A percentile compares a stretch with the other conserved stretches of the same genome.
Evolutionary conservation across 2,113 vertebrate species (phyloP).

Genomic region (Ceuthmochares aereus): DNA sequence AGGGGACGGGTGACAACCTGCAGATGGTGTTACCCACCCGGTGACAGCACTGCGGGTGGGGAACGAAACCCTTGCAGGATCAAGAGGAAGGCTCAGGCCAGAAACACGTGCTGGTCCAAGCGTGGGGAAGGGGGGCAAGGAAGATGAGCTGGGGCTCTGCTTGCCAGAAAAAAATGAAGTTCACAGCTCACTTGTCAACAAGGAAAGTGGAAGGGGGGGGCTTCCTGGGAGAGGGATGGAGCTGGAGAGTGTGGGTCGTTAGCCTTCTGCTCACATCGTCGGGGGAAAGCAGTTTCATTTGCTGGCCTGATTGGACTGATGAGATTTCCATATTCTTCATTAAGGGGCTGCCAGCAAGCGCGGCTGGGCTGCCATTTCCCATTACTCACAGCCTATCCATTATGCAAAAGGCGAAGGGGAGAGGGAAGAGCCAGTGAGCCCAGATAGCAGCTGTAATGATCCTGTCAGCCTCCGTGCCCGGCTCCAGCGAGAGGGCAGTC

Average conservation of each 20-base stretch:
- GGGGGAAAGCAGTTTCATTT: slow-evolving; percentile 74
- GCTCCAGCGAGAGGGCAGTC: neutral
- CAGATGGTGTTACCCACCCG: neutral
- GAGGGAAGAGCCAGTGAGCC: slow-evolving; percentile 48
- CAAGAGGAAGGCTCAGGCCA: neutral
- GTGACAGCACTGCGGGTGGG: neutral
- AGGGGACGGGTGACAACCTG: neutral
- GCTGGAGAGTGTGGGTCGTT: slow-evolving; percentile 9
- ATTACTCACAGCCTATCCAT: slow-evolving; percentile 78
- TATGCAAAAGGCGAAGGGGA: slow-evolving; percentile 72
- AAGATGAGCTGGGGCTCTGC: neutral
- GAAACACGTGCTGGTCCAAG: neutral
- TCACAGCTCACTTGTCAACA: slow-evolving; percentile 56
- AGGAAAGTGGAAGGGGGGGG: slow-evolving; percentile 24
- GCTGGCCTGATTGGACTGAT: slow-evolving; percentile 77
- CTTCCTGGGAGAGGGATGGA: slow-evolving; percentile 43
- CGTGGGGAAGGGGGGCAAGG: neutral
- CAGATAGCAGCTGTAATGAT: slow-evolving; percentile 58
- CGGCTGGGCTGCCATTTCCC: slow-evolving; percentile 75
- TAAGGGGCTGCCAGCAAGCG: slow-evolving; percentile 75
- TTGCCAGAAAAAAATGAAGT: slow-evolving; percentile 53
- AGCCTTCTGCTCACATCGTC: slow-evolving; percentile 75
- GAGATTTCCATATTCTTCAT: slow-evolving; percentile 81
- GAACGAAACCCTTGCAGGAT: neutral
- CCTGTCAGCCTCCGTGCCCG: neutral